Conservation (phyloP, 1,140 invertebrate species). For the Papilio glaucus region DNA sequence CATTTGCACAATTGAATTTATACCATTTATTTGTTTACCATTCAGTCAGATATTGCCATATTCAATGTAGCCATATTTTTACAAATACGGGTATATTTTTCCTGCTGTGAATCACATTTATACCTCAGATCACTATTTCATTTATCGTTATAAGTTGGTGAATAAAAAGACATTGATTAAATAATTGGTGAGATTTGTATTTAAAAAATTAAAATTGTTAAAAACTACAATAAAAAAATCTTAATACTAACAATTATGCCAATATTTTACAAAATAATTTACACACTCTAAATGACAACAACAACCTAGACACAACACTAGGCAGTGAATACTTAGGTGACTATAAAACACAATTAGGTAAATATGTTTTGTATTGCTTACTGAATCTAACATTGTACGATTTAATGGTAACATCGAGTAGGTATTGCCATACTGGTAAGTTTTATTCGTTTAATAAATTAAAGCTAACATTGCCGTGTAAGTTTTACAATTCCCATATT, state of each 20-base stretch:
- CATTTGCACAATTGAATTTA: no score
- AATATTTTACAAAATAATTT: conserved; percentile 78
- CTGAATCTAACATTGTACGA: conserved; percentile 30
- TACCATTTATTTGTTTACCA: no score
- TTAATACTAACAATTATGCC: conserved; percentile 59
- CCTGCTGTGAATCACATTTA: no score
- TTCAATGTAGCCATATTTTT: no score
- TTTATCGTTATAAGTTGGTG: not conserved
- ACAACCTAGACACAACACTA: conserved; percentile 51
- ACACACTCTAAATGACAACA: conserved; percentile 50
- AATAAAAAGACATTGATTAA: conserved; percentile 41
- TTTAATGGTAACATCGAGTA: conserved; percentile 45
- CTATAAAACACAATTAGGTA: not conserved
- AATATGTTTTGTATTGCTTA: conserved; percentile 17
- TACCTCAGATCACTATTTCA: no score
- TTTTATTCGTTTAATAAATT: not conserved
- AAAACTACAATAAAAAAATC: conserved; percentile 47
- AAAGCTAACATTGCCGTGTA: conserved; percentile 22
- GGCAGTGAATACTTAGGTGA: conserved; percentile 57
- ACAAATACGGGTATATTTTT: no score
- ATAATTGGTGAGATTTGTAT: conserved; percentile 59
- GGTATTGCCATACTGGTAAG: conserved; percentile 30
- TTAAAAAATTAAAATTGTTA: conserved; percentile 52
- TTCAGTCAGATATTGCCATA: no score
- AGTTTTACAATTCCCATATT: conserved; percentile 8